Conservation (phyloP, 2,113 vertebrate genomes). For the Cephalopterus ornatus region DNA sequence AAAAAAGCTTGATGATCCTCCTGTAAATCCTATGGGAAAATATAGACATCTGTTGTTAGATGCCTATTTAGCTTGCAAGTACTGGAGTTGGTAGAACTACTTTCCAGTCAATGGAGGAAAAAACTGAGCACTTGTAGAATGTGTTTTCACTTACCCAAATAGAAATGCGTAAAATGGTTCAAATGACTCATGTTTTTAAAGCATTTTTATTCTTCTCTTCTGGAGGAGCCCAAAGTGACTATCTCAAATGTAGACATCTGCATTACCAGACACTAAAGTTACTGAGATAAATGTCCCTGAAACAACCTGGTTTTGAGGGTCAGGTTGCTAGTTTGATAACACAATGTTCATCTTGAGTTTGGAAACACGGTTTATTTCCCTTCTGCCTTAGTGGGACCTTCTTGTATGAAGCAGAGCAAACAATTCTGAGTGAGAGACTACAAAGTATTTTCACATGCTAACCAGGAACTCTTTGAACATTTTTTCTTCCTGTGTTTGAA, state of each 20-base stretch:
- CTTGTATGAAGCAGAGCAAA: background rate
- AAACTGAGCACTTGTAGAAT: background rate
- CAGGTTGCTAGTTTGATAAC: background rate
- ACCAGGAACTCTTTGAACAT: background rate
- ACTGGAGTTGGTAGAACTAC: background rate
- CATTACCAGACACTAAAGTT: background rate
- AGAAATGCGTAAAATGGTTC: background rate
- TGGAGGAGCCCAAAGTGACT: background rate
- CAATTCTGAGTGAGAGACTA: background rate
- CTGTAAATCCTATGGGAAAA: constrained; percentile 7
- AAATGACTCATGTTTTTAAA: background rate
- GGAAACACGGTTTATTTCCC: background rate
- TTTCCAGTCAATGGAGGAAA: background rate
- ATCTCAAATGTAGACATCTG: background rate
- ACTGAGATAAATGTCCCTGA: background rate
- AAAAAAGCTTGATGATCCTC: background rate
- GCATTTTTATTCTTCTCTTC: background rate
- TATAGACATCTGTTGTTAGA: background rate
- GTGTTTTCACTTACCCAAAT: background rate
- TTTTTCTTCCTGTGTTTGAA: background rate
- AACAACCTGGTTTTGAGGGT: background rate
- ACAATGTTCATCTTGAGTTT: background rate
- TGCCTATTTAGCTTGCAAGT: background rate
- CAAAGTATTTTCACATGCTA: background rate
- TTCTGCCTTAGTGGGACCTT: background rate